phyloP scores from a whole-genome alignment of 2,888 invertebrate genomes.

The Drosophila diplacantha region DNA sequence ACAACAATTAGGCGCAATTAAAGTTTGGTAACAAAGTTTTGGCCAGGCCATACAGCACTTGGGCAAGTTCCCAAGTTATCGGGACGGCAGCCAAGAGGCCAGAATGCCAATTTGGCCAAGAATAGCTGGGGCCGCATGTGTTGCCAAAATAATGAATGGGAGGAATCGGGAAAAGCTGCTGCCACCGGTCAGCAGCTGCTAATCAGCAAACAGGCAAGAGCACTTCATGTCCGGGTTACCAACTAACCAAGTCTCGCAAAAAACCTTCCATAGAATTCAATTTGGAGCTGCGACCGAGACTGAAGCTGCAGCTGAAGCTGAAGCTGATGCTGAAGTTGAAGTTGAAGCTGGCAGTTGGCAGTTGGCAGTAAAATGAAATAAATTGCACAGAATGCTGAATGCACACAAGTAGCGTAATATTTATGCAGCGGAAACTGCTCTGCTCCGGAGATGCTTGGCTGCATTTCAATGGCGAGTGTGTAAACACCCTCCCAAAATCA shows the following conservation, averaged over 20 bases:
- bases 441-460: slow-evolving; percentile 61
- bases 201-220: slow-evolving; percentile 20
- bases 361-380: slow-evolving; percentile 59
- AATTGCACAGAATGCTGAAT: slow-evolving; percentile 66
- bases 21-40: slow-evolving; percentile 47
- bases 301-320: slow-evolving; percentile 3
- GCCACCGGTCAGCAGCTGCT: slow-evolving; percentile 14
- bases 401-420: slow-evolving; percentile 69
- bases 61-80: slow-evolving; percentile 15
- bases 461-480: slow-evolving; percentile 65
- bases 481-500: slow-evolving; percentile 54
- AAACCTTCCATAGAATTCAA: slow-evolving; percentile 27
- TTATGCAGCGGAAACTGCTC: slow-evolving; percentile 67
- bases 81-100: slow-evolving; percentile 9
- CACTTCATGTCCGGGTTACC: slow-evolving; percentile 24
- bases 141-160: slow-evolving; percentile 18
- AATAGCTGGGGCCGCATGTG: slow-evolving; percentile 7
- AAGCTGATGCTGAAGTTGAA: slow-evolving; percentile 13
- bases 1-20: slow-evolving; percentile 62
- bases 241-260: slow-evolving; percentile 5
- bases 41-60: slow-evolving; percentile 9
- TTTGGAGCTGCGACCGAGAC: slow-evolving; percentile 6
- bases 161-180: not conserved
- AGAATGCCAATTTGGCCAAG: slow-evolving; percentile 9
- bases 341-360: slow-evolving; percentile 32